Evolutionary conservation across 2,888 invertebrate species (phyloP), one percentile per base, ranked within the genome.

Genomic region (Bombylius major): DNA sequence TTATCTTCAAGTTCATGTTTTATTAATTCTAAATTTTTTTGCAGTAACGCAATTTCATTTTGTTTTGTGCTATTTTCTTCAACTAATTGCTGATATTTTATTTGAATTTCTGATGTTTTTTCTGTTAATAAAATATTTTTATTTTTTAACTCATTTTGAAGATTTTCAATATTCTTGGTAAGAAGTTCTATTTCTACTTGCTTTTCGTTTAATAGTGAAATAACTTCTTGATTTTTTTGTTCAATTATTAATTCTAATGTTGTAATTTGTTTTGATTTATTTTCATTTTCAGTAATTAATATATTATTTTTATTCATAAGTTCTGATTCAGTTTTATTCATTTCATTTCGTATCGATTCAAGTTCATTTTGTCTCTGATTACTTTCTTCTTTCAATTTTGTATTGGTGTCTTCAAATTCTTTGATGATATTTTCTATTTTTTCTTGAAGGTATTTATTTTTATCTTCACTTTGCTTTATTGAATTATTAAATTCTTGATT

Each of bases 51-150:
- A 52, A 46, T 44, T 53, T 60, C 56, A 12, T 42, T 42, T 11
- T 42, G 39, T 42, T 42, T 42, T 11, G 5, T 8, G 11, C 39
- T 42, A 42, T 11, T 11, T 11, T 42, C 39, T 4, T 8, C 11
- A 42, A 42, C 39, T 42, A 42, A 42, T 11, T 42, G 39, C 39
- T 42, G 39, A 42, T 42, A 42, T 42, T 42, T 42, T 42, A 42
- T 11, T 42, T 42, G 11, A 11, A 42, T 42, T 42, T 42, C 39
- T 60, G 79, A 68, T 62, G 78, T 77, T 56, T 81, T 65, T 62
- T 80, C 79, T 3, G 76, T 75, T 50, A 76, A 77, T 53, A 81
- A 67, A 47, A 75, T 75, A 65, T 57, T 72, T 13, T 51, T 50
- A 31, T 33, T 51, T n/a, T 68, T 45, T 75, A 62, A 11, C 62